Evolutionary conservation across 2,797 vertebrate species (phyloP).

Genomic region (Cossypha caffra): DNA sequence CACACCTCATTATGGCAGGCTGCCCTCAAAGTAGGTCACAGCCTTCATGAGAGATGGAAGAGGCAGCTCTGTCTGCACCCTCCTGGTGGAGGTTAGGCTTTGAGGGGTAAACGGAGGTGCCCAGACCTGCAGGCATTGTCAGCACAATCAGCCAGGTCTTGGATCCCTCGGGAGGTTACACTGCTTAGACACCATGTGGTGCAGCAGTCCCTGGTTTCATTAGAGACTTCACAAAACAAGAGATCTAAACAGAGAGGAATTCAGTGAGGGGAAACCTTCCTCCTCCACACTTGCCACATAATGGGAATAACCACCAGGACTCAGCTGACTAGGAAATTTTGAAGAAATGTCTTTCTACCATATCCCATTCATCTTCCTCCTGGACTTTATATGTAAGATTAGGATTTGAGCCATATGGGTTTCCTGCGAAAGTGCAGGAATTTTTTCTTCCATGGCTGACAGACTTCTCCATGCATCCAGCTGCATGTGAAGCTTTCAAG

Average conservation of each 20-base stretch:
- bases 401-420: background rate
- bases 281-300: background rate
- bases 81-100: background rate
- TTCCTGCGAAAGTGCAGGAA: background rate
- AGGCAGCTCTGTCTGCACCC: background rate
- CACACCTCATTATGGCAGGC: background rate
- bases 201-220: background rate
- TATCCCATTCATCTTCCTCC: background rate
- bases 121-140: background rate
- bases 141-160: background rate
- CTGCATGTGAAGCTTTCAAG: background rate
- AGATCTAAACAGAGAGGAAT: background rate
- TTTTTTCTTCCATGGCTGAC: background rate
- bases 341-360: background rate
- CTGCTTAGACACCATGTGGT: background rate
- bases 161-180: rapidly evolving
- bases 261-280: background rate
- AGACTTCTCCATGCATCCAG: background rate
- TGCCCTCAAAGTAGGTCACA: background rate
- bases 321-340: background rate
- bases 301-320: background rate
- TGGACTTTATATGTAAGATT: background rate
- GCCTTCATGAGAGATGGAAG: background rate
- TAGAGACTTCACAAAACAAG: background rate
- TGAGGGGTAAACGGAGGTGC: background rate